phyloP scores from a whole-genome alignment of 2,888 invertebrate species.

The Odontomyia ornata region DNA sequence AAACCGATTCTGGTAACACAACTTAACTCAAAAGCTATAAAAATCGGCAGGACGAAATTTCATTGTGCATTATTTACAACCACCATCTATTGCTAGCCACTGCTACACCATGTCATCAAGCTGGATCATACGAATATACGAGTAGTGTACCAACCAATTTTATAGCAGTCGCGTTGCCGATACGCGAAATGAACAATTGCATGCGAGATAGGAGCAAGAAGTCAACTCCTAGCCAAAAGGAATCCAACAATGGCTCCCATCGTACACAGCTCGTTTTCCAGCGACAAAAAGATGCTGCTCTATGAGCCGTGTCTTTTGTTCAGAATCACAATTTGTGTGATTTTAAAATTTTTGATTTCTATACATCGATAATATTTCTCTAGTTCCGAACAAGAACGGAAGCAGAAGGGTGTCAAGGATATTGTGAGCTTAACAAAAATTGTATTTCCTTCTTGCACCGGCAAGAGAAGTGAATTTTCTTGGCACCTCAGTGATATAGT shows the following conservation, averaged over 20 bases:
- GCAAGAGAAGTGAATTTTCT: conserved; percentile 1
- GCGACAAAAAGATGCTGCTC: neutral
- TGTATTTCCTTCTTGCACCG: neutral
- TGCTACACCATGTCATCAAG: conserved; percentile 13
- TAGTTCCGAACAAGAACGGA: neutral
- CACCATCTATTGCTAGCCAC: neutral
- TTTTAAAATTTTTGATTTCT: conserved; percentile 31
- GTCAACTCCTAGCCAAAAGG: neutral
- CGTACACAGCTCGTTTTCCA: neutral
- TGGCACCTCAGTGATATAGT: neutral
- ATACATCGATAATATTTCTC: conserved; percentile 14
- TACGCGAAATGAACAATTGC: conserved; percentile 30
- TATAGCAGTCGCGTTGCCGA: neutral
- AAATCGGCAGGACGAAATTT: too few species aligned
- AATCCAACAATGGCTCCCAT: neutral
- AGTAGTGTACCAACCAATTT: neutral
- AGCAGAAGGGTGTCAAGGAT: conserved; percentile 30
- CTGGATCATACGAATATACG: neutral
- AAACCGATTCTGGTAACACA: too few species aligned
- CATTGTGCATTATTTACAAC: conserved; percentile 18
- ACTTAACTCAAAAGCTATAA: too few species aligned
- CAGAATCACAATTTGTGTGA: conserved; percentile 2
- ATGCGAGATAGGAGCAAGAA: neutral
- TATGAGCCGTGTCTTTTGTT: conserved; percentile 15
- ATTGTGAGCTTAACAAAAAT: conserved; percentile 14